Evolutionary conservation across 30 jellyfish, hydroid and myxozoan genomes (phyloP).

Genomic region (Haliclystus octoradiatus): DNA sequence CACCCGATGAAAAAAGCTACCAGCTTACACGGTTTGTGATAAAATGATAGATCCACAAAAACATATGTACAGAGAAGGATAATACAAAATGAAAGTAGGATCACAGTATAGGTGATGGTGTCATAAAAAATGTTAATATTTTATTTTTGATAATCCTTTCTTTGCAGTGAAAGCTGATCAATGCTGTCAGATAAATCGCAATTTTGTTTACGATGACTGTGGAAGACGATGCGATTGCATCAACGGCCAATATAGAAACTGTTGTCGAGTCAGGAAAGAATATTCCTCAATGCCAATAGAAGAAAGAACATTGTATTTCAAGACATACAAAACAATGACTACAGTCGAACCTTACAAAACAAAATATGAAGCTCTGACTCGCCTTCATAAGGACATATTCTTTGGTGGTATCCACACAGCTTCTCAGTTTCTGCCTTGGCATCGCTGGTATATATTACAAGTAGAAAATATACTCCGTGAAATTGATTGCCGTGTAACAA

Average conservation of each 20-base stretch:
- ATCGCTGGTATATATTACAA: conserved; percentile 9
- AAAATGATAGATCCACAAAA: too few species aligned
- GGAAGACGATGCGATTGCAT: conserved; percentile 17
- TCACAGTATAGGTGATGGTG: too few species aligned
- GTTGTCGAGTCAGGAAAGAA: conserved; percentile 31
- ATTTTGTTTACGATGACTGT: conserved; percentile 42
- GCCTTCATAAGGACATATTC: conserved; percentile 1
- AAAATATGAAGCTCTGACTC: neutral
- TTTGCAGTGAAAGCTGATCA: too few species aligned
- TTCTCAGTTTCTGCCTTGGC: conserved; percentile 30
- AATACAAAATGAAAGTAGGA: too few species aligned
- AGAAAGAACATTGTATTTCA: conserved; percentile 12
- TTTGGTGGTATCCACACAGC: conserved; percentile 11
- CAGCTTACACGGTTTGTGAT: too few species aligned
- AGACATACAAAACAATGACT: conserved; percentile 2
- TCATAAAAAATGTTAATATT: too few species aligned
- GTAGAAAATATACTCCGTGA: conserved; percentile 33
- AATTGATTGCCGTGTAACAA: conserved; percentile 35
- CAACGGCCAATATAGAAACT: conserved; percentile 11
- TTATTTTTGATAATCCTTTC: too few species aligned
- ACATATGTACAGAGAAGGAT: too few species aligned
- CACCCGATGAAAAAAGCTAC: too few species aligned
- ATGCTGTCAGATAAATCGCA: too few species aligned
- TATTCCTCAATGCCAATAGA: conserved; percentile 22
- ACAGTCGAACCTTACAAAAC: too few species aligned